Evolutionary conservation across 2,113 vertebrate genomes (phyloP).

Genomic region (Nansenia antarctica): DNA sequence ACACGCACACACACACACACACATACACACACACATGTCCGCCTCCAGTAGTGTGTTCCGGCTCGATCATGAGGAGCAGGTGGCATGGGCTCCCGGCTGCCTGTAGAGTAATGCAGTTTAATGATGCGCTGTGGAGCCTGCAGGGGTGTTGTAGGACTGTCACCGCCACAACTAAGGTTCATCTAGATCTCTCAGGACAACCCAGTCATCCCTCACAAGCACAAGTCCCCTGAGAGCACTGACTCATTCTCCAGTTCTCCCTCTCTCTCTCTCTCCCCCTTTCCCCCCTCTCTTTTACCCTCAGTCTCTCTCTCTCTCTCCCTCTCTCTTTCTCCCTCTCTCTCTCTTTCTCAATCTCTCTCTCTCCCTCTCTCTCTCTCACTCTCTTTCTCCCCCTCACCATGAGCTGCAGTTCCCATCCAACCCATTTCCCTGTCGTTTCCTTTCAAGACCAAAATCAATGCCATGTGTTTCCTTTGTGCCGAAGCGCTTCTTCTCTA

Average conservation of each 20-base stretch:
- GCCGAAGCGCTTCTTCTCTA: background rate
- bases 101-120: constrained; percentile 11
- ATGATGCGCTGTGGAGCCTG: constrained; percentile 13
- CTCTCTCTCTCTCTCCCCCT: background rate
- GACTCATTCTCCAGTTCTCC: background rate
- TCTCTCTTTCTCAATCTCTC: background rate
- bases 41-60: background rate
- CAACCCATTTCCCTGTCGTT: background rate
- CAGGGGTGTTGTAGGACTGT: background rate
- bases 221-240: background rate
- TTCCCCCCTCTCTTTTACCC: background rate
- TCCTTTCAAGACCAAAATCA: background rate
- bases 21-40: background rate
- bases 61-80: background rate
- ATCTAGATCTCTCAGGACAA: background rate
- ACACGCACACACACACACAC: background rate
- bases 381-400: background rate
- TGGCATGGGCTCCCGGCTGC: background rate
- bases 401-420: background rate
- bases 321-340: background rate
- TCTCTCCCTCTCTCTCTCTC: background rate
- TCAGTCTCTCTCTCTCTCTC: background rate
- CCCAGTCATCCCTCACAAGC: background rate
- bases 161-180: background rate
- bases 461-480: background rate